Evolutionary conservation across 2,888 invertebrate species (phyloP), one percentile per base, ranked within the genome.

Genomic region (Romanomermis culicivorax): DNA sequence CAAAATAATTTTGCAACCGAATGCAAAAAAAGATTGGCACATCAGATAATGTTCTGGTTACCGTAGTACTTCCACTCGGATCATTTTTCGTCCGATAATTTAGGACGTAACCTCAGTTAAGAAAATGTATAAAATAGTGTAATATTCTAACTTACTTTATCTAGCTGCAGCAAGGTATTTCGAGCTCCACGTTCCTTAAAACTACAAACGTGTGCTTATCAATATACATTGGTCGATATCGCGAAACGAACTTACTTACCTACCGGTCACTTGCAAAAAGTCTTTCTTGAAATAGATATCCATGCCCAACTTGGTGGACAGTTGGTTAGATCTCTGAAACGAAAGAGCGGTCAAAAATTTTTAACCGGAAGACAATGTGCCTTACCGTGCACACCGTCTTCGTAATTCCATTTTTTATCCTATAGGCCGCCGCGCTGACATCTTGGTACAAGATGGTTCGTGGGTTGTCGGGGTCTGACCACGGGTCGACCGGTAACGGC

Each of bases 141-240:
- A 36, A 11, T 17, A 17, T 11, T 11, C 36, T 11, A 36, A 7
- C 23, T 45, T 42, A 52, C 52, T 27, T 52, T 27, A 11, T 27
- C 50, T 17, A 59, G 49, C 25, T 53, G 25, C 29, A 59, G 25
- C 36, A 62, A 60, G 20, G 61, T 61, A 51, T 29, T 29, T 42
- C 0, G 85, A 82, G 91, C 91, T 1, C 91, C 91, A 58, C 91
- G 77, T 68, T 93, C 91, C 70, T 91, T 91, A 69, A 91, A 89
- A 71, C 87, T 85, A 66, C 49, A 68, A 62, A 53, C 24, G 52
- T 36, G 7, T 11, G 17, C 36, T 36, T 36, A 52, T 24, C 24
- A 29, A 17, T 2, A 56, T 7, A 51, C 14, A 11, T 25, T 4
- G 36, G 25, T 51, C n/a, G 27, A n/a, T 51, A 29, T 25, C 7